phyloP scores from a whole-genome alignment of 2,888 invertebrate species.

The Lasioglossum vierecki region DNA sequence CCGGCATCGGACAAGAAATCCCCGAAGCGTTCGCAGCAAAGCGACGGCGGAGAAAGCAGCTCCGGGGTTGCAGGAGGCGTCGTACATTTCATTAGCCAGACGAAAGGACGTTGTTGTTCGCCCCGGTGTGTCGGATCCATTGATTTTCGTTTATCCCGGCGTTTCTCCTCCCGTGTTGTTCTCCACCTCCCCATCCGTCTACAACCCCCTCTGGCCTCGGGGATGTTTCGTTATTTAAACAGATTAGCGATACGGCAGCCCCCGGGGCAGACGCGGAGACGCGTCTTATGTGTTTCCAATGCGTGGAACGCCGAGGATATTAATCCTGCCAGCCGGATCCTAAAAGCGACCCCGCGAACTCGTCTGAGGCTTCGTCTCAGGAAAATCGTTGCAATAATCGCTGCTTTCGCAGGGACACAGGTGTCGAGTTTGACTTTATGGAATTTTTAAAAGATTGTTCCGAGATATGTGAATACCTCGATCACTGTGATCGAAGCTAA shows the following conservation, averaged over 20 bases:
- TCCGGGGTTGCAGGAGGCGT: constrained; percentile 39
- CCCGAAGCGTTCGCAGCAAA: background rate
- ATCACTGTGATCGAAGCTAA: no score
- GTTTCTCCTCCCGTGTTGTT: constrained; percentile 57
- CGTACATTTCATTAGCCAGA: constrained; percentile 66
- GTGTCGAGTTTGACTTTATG: background rate
- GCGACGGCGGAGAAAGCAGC: background rate
- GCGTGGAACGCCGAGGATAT: constrained; percentile 77
- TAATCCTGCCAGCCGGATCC: constrained; percentile 70
- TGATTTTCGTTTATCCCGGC: constrained; percentile 82
- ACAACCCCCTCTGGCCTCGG: constrained; percentile 64
- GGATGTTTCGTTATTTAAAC: constrained; percentile 84
- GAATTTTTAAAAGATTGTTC: background rate
- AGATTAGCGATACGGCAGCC: constrained; percentile 82
- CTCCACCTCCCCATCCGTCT: constrained; percentile 24
- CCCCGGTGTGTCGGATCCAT: constrained; percentile 76
- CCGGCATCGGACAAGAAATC: background rate
- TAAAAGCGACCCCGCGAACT: background rate
- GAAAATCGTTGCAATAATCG: background rate
- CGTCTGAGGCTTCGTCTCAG: background rate
- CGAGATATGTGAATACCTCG: background rate
- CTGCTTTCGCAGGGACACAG: background rate
- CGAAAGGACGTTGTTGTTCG: constrained; percentile 62
- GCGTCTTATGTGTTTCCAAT: constrained; percentile 81
- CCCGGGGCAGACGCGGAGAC: constrained; percentile 62